Conservation (phyloP, 2,797 vertebrate species). For the Chiloscyllium punctatum region DNA sequence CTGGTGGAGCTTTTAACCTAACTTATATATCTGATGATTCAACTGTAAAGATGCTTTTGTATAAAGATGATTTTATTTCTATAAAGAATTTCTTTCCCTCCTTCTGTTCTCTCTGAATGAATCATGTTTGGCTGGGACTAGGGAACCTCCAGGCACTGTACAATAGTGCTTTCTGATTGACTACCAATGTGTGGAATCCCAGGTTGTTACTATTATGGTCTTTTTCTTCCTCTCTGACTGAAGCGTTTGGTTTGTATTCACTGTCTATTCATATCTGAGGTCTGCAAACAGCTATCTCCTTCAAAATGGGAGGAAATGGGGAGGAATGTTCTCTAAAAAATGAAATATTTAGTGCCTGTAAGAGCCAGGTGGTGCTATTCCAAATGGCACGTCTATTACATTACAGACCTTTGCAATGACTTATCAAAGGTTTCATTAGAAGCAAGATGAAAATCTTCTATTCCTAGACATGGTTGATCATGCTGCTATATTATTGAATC, state of each 20-base stretch:
- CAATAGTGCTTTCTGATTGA: background rate
- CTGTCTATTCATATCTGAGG: background rate
- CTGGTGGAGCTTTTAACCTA: background rate
- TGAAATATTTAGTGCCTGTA: background rate
- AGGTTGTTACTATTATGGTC: background rate
- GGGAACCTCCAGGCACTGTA: background rate
- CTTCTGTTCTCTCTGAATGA: background rate
- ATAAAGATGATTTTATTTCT: background rate
- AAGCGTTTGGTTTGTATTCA: background rate
- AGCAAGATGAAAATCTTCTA: background rate
- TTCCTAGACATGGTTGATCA: background rate
- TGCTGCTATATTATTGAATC: background rate
- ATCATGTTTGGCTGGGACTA: background rate
- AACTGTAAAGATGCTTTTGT: background rate
- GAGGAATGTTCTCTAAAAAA: background rate
- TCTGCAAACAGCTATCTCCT: background rate
- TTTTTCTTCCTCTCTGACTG: background rate
- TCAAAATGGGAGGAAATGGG: background rate
- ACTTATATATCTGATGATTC: background rate
- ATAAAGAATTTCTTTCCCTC: background rate
- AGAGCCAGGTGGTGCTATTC: background rate
- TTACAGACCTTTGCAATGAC: background rate
- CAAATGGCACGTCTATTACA: background rate
- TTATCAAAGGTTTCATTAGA: constrained; percentile 8
- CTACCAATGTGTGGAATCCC: background rate